phyloP scores from a whole-genome alignment of 2,113 vertebrate species.

The Engraulis encrasicolus region DNA sequence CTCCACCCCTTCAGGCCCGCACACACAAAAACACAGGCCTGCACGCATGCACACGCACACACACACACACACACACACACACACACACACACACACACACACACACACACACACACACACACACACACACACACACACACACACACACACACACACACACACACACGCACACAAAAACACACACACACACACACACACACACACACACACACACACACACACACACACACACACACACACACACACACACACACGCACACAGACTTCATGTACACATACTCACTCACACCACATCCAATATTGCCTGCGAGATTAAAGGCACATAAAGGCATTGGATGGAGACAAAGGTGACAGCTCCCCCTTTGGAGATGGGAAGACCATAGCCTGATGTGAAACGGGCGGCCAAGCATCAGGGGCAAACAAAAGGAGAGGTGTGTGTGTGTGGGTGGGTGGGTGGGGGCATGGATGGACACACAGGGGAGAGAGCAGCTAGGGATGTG shows the following conservation, averaged over 20 bases:
- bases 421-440: too few species aligned
- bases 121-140: not conserved
- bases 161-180: conserved; percentile 19
- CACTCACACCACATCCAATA: conserved; percentile 62
- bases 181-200: conserved; percentile 7
- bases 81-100: not conserved
- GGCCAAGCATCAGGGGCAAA: conserved; percentile 74
- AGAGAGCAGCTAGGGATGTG: not conserved
- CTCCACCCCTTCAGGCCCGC: conserved; percentile 24
- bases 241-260: not conserved
- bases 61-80: conserved; percentile 22
- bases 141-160: conserved; percentile 20
- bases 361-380: conserved; percentile 77
- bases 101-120: not conserved
- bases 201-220: not conserved
- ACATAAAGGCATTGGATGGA: conserved; percentile 71
- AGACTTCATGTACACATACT: too few species aligned
- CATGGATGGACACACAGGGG: conserved; percentile 37
- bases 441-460: too few species aligned
- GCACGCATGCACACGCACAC: conserved; percentile 31
- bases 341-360: conserved; percentile 77
- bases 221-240: not conserved
- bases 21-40: conserved; percentile 18
- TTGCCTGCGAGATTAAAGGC: conserved; percentile 76
- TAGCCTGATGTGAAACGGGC: conserved; percentile 75